Evolutionary conservation across 2,113 vertebrate genomes (phyloP).

Genomic region (Galemys pyrenaicus): DNA sequence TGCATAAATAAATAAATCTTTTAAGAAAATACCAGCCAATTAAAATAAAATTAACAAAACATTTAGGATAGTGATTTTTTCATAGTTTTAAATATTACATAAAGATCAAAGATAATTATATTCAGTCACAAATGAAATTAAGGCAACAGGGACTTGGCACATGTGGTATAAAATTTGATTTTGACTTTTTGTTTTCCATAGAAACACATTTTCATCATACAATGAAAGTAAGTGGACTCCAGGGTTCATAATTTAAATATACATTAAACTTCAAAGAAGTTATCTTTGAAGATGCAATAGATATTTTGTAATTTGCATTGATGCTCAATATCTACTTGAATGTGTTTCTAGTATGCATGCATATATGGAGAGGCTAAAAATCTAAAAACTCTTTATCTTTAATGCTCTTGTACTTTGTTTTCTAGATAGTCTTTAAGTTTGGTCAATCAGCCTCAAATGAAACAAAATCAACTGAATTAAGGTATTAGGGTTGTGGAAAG

Average conservation of each 20-base stretch:
- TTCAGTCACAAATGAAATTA: background rate
- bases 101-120: background rate
- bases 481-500: background rate
- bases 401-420: background rate
- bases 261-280: background rate
- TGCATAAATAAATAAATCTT: too few relatives aligned
- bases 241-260: background rate
- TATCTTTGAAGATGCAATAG: background rate
- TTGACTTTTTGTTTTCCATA: background rate
- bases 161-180: background rate
- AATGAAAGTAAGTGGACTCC: background rate
- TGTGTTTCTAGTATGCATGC: background rate
- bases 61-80: background rate
- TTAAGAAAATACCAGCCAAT: background rate
- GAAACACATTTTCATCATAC: background rate
- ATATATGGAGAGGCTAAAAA: background rate
- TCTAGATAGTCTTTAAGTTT: background rate
- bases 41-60: conserved; percentile 4
- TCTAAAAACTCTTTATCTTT: background rate
- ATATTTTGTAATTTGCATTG: background rate
- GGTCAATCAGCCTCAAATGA: background rate
- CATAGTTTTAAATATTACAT: background rate
- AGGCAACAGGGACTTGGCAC: background rate
- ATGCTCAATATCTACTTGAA: background rate
- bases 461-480: background rate